Evolutionary conservation across 23 tunicate genomes (phyloP).

Genomic region (Trididemnum clinides): DNA sequence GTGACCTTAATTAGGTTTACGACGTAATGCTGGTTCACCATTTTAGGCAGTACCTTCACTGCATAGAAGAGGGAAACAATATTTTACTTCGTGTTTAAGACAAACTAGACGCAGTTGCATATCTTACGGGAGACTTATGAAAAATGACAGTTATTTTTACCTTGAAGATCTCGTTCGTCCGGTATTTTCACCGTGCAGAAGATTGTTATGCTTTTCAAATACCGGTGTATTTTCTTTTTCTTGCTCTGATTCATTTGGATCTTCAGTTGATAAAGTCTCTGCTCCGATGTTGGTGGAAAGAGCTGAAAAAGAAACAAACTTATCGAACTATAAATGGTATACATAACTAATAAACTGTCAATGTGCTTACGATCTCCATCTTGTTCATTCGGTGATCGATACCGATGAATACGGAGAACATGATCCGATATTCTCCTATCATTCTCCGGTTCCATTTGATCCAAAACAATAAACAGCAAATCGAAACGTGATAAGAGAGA

Average conservation of each 20-base stretch:
- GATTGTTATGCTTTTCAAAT: slow-evolving; percentile 85
- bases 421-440: slow-evolving; percentile 93
- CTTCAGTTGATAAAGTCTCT: slow-evolving; percentile 79
- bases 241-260: slow-evolving; percentile 70
- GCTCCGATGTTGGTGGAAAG: slow-evolving; percentile 80
- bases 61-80: too few species aligned
- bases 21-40: too few species aligned
- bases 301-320: too few species aligned
- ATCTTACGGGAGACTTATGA: too few species aligned
- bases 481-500: slow-evolving; percentile 97
- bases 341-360: neutral
- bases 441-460: slow-evolving; percentile 95
- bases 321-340: too few species aligned
- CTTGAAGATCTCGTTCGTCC: slow-evolving; percentile 12
- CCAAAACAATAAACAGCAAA: slow-evolving; percentile 92
- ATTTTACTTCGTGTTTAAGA: too few species aligned
- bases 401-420: slow-evolving; percentile 82
- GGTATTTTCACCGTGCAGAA: slow-evolving; percentile 76
- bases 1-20: too few species aligned
- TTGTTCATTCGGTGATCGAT: slow-evolving; percentile 93
- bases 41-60: too few species aligned
- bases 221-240: slow-evolving; percentile 80
- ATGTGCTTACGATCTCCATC: slow-evolving; percentile 88
- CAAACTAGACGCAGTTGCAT: too few species aligned
- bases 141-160: neutral